phyloP scores from a whole-genome alignment of 2,888 invertebrate genomes.

The Cerceris rybyensis region DNA sequence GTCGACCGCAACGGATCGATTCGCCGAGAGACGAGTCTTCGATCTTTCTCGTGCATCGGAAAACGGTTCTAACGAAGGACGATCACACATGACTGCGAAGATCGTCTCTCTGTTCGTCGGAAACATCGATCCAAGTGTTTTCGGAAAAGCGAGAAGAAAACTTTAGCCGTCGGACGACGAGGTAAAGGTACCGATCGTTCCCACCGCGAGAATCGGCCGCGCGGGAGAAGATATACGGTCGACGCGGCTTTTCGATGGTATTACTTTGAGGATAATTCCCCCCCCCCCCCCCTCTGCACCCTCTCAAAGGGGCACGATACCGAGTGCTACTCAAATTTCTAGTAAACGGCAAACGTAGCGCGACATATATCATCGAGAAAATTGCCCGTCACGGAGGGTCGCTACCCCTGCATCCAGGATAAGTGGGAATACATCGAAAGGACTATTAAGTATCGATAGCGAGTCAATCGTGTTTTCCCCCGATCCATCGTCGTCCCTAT shows the following conservation, averaged over 20 bases:
- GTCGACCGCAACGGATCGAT: conserved; percentile 48
- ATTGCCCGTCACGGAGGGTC: conserved; percentile 37
- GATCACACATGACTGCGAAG: too few relatives aligned
- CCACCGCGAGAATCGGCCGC: too few relatives aligned
- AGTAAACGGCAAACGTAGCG: conserved; percentile 18
- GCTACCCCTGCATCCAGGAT: conserved; percentile 26
- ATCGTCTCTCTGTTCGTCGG: not conserved
- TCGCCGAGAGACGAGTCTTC: conserved; percentile 45
- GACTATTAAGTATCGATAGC: conserved; percentile 60
- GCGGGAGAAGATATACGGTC: not conserved
- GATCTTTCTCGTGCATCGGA: not conserved
- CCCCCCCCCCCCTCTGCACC: not conserved
- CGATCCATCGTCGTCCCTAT: conserved; percentile 17
- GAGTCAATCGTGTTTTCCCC: conserved; percentile 47
- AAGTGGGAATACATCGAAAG: conserved; percentile 52
- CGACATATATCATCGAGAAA: conserved; percentile 56
- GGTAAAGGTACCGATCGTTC: too few relatives aligned
- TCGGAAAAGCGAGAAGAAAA: too few relatives aligned
- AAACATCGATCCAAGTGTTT: not conserved
- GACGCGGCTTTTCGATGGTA: not conserved
- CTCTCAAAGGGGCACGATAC: not conserved
- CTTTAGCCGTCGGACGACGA: too few relatives aligned
- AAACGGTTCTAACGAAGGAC: not conserved
- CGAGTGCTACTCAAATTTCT: conserved; percentile 8
- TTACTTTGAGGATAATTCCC: too few relatives aligned